phyloP scores from a whole-genome alignment of 2,797 vertebrate genomes.

The Clarias pachynema region DNA sequence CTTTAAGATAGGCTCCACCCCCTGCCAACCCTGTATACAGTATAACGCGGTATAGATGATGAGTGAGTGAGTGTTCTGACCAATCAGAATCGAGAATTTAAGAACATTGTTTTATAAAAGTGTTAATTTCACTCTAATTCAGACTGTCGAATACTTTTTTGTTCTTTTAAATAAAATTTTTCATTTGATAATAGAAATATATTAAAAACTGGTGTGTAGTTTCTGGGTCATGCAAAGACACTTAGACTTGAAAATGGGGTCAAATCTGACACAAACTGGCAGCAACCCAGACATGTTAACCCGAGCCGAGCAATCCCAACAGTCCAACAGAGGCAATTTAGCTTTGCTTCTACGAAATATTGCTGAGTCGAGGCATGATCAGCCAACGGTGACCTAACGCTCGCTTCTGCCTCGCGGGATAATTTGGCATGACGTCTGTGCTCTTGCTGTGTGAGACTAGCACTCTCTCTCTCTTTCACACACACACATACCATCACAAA shows the following conservation, averaged over 20 bases:
- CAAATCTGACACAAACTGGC: background rate
- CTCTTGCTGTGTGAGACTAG: conserved; percentile 17
- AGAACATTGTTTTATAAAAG: background rate
- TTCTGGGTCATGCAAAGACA: background rate
- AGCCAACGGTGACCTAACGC: conserved; percentile 29
- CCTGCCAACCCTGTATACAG: too few species aligned
- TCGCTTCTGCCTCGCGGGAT: conserved; percentile 19
- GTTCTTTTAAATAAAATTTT: background rate
- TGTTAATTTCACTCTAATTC: background rate
- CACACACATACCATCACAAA: background rate
- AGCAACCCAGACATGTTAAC: background rate
- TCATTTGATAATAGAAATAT: background rate
- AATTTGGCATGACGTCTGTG: conserved; percentile 16
- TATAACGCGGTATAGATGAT: too few species aligned
- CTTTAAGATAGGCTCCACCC: too few species aligned
- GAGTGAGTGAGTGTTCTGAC: background rate
- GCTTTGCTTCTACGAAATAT: conserved; percentile 12
- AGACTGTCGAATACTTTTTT: background rate
- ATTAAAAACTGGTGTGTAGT: background rate
- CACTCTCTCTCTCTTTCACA: background rate
- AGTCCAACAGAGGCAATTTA: conserved; percentile 24
- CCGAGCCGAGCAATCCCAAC: background rate
- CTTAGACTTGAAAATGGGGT: background rate
- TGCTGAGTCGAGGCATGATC: conserved; percentile 17
- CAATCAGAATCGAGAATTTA: background rate